Percentiles rank a stretch among this genome's conserved stretches.
Conservation (phyloP, 2,113 vertebrate species). For the Sander lucioperca region DNA sequence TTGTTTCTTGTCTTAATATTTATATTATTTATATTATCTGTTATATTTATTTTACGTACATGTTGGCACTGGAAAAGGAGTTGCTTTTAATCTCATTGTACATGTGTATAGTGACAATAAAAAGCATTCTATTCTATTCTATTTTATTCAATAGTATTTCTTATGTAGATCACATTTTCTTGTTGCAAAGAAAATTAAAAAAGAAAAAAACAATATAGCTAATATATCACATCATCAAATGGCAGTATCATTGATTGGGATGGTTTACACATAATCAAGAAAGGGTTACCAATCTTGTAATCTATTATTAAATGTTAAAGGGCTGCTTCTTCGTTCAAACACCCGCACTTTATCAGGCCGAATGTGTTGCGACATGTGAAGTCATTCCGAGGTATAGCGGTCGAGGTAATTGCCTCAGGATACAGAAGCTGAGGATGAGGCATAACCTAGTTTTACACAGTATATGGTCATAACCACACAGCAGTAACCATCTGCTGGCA, state of each 20-base stretch:
- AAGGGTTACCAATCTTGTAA: not conserved
- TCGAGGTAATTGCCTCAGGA: constrained; percentile 12
- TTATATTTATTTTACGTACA: too few species aligned
- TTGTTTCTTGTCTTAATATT: not conserved
- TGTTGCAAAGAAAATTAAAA: not conserved
- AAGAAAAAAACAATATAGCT: not conserved
- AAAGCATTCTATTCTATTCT: too few species aligned
- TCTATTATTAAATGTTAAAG: too few species aligned
- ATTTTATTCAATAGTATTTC: not conserved
- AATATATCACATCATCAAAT: not conserved
- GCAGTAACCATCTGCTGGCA: constrained; percentile 27
- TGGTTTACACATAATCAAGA: not conserved
- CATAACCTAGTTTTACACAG: constrained; percentile 7
- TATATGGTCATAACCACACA: not conserved
- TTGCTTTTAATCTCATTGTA: too few species aligned
- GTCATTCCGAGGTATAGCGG: not conserved
- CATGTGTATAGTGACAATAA: too few species aligned
- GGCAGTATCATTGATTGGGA: not conserved
- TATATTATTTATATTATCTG: too few species aligned
- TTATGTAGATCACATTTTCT: not conserved
- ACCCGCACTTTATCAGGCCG: too few species aligned
- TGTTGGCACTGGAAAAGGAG: too few species aligned
- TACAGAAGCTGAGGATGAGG: constrained; percentile 32
- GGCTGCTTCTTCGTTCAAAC: too few species aligned
- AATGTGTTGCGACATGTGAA: not conserved